Conservation (phyloP, 2,797 vertebrate genomes). For the Naso thynnoides region DNA sequence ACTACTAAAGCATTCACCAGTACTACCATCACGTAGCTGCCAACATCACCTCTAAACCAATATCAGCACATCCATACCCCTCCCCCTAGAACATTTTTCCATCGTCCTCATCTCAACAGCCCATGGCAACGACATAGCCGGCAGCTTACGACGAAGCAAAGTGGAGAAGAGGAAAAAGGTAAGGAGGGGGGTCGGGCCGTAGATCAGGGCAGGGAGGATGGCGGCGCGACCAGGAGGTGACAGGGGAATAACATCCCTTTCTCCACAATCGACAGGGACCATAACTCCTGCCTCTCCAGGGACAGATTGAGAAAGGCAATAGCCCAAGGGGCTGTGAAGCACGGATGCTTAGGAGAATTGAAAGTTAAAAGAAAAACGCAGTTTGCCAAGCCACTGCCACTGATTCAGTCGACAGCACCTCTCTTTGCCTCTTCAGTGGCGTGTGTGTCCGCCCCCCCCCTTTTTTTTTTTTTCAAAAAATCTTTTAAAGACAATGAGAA, state of each 20-base stretch:
- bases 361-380: conserved; percentile 95
- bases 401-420: conserved; percentile 65
- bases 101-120: conserved; percentile 74
- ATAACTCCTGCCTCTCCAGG: conserved; percentile 99
- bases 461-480: conserved; percentile 67
- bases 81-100: conserved; percentile 62
- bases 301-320: conserved; percentile 99
- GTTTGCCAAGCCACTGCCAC: conserved; percentile 81
- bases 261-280: conserved; percentile 99
- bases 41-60: conserved; percentile 67
- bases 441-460: too few relatives aligned
- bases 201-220: conserved; percentile 95
- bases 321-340: conserved; percentile 97
- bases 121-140: conserved; percentile 73
- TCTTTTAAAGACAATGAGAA: conserved; percentile 18
- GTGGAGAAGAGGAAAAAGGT: conserved; percentile 78
- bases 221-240: conserved; percentile 91
- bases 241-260: conserved; percentile 99
- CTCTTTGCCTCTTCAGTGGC: too few relatives aligned
- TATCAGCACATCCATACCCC: conserved; percentile 57
- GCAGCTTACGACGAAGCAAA: conserved; percentile 76
- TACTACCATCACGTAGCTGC: conserved; percentile 43
- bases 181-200: conserved; percentile 85
- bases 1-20: conserved; percentile 46
- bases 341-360: conserved; percentile 96